These are phyloP conservation scores for Lymantria dispar DNA, from an alignment of 2,888 invertebrate genomes.

Conservation along the genomic window DNA sequence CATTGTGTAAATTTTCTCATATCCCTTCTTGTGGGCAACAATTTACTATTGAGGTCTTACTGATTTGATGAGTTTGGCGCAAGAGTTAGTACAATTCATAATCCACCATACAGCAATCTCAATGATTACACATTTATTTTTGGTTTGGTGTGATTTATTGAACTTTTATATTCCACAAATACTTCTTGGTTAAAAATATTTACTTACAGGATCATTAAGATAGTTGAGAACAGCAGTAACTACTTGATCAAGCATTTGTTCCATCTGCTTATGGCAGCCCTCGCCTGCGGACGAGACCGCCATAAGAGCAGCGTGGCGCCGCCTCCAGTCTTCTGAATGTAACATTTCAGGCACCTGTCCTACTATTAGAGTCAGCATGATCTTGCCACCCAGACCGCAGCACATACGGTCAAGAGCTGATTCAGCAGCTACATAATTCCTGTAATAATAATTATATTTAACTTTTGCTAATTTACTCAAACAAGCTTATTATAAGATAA, in stretches of 20 bases:
- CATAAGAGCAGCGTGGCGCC: constrained; percentile 98
- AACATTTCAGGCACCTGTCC: constrained; percentile 94
- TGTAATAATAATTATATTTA: constrained; percentile 50
- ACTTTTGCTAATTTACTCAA: not conserved
- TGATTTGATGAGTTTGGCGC: too few relatives aligned
- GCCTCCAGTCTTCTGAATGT: constrained; percentile 90
- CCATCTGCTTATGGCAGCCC: constrained; percentile 99
- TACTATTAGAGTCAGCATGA: constrained; percentile 94
- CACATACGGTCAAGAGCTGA: constrained; percentile 97
- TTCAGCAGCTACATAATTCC: constrained; percentile 97
- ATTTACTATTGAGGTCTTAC: too few relatives aligned
- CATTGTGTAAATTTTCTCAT: too few relatives aligned
- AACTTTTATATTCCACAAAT: not conserved
- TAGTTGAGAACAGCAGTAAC: constrained; percentile 95
- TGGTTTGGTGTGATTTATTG: too few relatives aligned
- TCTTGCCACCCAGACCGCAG: constrained; percentile 96
- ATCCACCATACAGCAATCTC: too few relatives aligned
- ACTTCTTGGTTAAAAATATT: not conserved
- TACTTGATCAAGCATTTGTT: constrained; percentile 94
- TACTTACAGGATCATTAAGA: constrained; percentile 89
- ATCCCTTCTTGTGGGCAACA: too few relatives aligned
- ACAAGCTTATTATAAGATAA: not conserved
- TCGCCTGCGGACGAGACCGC: constrained; percentile 99
- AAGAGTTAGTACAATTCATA: too few relatives aligned
- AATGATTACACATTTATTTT: too few relatives aligned